phyloP scores from a whole-genome alignment of 2,113 vertebrate genomes.

The Capricornis sumatraensis region DNA sequence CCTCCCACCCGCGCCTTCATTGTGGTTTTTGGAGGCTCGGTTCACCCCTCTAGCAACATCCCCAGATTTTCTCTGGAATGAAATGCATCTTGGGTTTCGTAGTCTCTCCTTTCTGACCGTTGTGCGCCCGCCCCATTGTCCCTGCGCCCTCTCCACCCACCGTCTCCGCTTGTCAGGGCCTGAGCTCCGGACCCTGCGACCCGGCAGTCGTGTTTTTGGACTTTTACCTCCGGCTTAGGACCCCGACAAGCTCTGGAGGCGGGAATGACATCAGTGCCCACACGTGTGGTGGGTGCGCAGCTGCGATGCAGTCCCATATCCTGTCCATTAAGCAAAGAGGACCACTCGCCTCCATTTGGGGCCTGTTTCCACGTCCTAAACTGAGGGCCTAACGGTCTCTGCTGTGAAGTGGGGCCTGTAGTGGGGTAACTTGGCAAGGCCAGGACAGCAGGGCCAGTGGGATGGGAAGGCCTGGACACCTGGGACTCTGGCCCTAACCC shows the following conservation, averaged over 20 bases:
- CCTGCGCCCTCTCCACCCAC: background rate
- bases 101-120: background rate
- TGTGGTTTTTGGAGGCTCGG: background rate
- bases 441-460: background rate
- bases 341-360: background rate
- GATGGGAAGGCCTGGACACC: background rate
- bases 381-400: background rate
- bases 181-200: background rate
- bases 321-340: background rate
- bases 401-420: background rate
- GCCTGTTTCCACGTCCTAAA: background rate
- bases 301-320: background rate
- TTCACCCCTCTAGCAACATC: background rate
- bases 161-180: background rate
- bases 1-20: background rate
- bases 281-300: background rate
- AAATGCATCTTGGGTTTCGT: background rate
- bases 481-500: background rate
- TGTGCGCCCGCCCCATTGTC: background rate
- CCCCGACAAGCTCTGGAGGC: background rate
- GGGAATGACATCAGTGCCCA: background rate
- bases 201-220: background rate
- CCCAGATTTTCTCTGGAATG: background rate
- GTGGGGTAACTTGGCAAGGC: background rate
- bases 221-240: background rate